A percentile compares a stretch with the other conserved stretches of the same genome.
Evolutionary conservation across 2,797 vertebrate species (phyloP).

Genomic region (Hoplostethus mediterraneus): DNA sequence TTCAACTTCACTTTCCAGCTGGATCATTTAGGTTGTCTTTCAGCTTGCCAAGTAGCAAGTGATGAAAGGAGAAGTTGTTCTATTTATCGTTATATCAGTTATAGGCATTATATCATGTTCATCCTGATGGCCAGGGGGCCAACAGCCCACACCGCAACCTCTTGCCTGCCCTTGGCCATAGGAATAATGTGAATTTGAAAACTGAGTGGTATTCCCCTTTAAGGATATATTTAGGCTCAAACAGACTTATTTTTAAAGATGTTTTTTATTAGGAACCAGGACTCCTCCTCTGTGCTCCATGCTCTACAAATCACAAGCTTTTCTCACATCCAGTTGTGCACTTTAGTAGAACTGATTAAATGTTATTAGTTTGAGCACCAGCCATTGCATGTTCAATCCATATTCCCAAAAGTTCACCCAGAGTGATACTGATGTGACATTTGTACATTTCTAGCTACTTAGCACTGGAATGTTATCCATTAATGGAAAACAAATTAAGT

Average conservation of each 20-base stretch:
- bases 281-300: not conserved
- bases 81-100: not conserved
- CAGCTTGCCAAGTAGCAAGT: conserved; percentile 1
- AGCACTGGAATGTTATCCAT: not conserved
- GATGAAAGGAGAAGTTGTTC: not conserved
- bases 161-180: not conserved
- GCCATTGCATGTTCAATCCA: not conserved
- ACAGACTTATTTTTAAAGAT: not conserved
- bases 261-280: not conserved
- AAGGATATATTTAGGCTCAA: too few species aligned
- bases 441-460: not conserved
- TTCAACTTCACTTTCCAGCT: conserved; percentile 5
- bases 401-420: conserved; percentile 1
- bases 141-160: not conserved
- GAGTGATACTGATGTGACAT: not conserved
- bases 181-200: not conserved
- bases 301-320: not conserved
- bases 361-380: not conserved
- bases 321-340: not conserved
- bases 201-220: not conserved
- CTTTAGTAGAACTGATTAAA: too few species aligned
- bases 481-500: conserved; percentile 4
- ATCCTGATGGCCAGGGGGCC: not conserved
- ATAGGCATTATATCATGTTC: not conserved
- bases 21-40: not conserved